A percentile compares a stretch with the other conserved stretches of the same genome.
phyloP scores from a whole-genome alignment of 2,797 vertebrate species.

The Eleutherodactylus coqui region DNA sequence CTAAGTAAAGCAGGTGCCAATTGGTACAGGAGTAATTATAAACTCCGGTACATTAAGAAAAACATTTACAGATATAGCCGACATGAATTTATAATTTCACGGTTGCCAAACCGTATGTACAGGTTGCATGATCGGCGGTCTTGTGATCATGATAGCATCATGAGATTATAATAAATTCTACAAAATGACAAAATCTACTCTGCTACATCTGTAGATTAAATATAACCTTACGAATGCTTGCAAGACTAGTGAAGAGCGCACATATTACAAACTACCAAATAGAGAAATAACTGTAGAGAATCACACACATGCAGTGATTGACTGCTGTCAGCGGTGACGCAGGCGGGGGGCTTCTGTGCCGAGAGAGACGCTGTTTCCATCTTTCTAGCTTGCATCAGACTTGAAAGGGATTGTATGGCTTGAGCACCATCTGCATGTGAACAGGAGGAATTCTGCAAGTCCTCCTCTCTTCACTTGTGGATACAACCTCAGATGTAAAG shows the following conservation, averaged over 20 bases:
- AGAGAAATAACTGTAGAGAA: not conserved
- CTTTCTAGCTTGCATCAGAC: not conserved
- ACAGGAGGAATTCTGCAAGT: not conserved
- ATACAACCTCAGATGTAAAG: constrained; percentile 37
- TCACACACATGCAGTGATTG: constrained; percentile 17
- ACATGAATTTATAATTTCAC: not conserved
- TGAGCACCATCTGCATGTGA: constrained; percentile 59
- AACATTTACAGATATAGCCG: not conserved
- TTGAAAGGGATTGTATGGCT: constrained; percentile 1
- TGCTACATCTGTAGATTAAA: not conserved
- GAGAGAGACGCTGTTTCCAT: not conserved
- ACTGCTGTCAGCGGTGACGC: constrained; percentile 8
- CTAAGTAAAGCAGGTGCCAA: no score
- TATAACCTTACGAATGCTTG: not conserved
- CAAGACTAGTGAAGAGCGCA: no score
- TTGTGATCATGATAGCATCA: not conserved
- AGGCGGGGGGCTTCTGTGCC: not conserved
- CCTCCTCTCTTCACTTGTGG: constrained; percentile 43
- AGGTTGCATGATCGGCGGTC: not conserved
- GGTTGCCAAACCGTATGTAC: not conserved
- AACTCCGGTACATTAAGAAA: not conserved
- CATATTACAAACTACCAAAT: not conserved
- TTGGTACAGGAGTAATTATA: not conserved
- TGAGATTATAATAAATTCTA: not conserved
- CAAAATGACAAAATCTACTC: no score